Conservation (phyloP, 2,113 vertebrate species). For the Neodontobutis hainanensis region DNA sequence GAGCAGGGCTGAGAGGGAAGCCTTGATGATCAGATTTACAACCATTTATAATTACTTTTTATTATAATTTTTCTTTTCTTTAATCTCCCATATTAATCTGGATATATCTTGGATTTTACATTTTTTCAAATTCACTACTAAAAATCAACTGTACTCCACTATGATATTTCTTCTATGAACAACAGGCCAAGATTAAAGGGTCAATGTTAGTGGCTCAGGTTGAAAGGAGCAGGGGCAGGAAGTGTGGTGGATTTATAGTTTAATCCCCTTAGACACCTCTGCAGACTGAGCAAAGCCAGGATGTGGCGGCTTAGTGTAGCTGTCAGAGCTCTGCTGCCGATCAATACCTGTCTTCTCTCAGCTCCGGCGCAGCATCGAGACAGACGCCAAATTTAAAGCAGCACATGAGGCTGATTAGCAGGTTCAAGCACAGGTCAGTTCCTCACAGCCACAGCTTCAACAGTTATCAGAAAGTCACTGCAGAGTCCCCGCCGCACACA, state of each 20-base stretch:
- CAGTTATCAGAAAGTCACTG: too few species aligned
- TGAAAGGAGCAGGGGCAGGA: constrained; percentile 26
- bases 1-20: too few species aligned
- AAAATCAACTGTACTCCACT: too few species aligned
- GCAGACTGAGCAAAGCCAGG: constrained; percentile 44
- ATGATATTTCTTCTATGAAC: too few species aligned
- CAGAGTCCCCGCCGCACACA: too few species aligned
- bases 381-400: not conserved
- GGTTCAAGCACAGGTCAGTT: constrained; percentile 64
- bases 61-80: too few species aligned
- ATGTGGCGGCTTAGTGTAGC: constrained; percentile 53
- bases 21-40: too few species aligned
- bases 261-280: constrained; percentile 63
- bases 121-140: too few species aligned
- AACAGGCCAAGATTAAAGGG: too few species aligned
- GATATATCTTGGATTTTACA: too few species aligned
- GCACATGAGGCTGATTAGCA: constrained; percentile 44
- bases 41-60: too few species aligned
- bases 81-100: too few species aligned
- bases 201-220: not conserved
- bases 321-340: constrained; percentile 61
- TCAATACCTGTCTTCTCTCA: constrained; percentile 53
- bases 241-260: constrained; percentile 61
- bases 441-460: constrained; percentile 22
- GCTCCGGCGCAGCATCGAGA: constrained; percentile 5